Percentiles rank a stretch among this genome's conserved stretches.
Evolutionary conservation across 2,113 vertebrate genomes (phyloP).

Genomic region (Otis tarda): DNA sequence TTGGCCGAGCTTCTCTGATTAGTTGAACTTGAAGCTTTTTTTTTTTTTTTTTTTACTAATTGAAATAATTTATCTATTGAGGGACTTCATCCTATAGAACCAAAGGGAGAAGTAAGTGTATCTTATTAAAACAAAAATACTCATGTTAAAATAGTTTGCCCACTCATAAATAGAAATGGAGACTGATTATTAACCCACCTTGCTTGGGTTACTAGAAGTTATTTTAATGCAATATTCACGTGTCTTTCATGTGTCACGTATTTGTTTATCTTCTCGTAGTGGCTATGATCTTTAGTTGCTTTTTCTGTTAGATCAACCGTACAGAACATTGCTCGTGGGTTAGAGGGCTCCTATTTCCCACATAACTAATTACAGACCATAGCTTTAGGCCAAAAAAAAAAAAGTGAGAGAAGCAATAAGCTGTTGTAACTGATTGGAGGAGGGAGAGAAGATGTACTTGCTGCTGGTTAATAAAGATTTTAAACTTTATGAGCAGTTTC

Average conservation of each 20-base stretch:
- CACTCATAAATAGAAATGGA: not conserved
- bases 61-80: not conserved
- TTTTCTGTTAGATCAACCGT: not conserved
- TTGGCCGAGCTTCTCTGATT: not conserved
- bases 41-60: not conserved
- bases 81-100: not conserved
- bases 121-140: not conserved
- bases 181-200: not conserved
- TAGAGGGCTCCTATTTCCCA: not conserved
- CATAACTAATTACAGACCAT: not conserved
- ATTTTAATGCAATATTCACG: not conserved
- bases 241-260: rapidly evolving
- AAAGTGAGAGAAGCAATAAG: not conserved
- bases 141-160: not conserved
- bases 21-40: not conserved
- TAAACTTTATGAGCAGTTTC: not conserved
- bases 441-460: not conserved
- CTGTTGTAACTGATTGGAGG: not conserved
- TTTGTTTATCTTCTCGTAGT: not conserved
- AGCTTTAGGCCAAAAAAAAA: not conserved
- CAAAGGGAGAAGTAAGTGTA: not conserved
- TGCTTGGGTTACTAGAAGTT: not conserved
- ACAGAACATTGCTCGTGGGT: not conserved
- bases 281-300: not conserved
- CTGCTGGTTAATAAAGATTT: not conserved